Evolutionary conservation across 2,113 vertebrate genomes (phyloP).

Genomic region (Toxotes jaculatrix): DNA sequence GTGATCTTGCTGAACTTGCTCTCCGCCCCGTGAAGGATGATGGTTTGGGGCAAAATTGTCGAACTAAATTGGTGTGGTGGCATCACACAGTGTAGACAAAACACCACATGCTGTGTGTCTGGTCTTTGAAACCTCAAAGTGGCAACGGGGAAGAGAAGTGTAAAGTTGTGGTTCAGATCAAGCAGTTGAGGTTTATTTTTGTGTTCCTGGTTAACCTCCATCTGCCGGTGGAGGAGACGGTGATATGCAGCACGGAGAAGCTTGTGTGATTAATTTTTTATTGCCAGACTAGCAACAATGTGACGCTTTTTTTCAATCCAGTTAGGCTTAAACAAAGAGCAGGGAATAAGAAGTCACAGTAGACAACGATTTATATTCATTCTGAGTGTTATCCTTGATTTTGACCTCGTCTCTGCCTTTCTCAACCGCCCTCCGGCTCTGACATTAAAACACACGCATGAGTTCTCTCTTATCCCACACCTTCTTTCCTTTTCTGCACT

Average conservation of each 20-base stretch:
- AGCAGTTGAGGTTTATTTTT: constrained; percentile 39
- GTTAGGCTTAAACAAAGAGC: constrained; percentile 17
- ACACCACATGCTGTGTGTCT: constrained; percentile 42
- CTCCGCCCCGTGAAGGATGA: neutral
- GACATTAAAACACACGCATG: constrained; percentile 51
- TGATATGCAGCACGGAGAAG: constrained; percentile 30
- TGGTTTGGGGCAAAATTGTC: constrained; percentile 33
- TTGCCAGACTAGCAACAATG: constrained; percentile 23
- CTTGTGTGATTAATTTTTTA: constrained; percentile 64
- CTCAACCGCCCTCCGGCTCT: constrained; percentile 12
- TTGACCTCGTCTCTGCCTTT: constrained; percentile 46
- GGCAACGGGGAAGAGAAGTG: constrained; percentile 24
- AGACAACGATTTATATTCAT: constrained; percentile 48
- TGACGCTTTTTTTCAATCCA: neutral
- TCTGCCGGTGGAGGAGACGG: constrained; percentile 28
- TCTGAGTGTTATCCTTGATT: constrained; percentile 53
- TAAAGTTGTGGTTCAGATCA: constrained; percentile 59
- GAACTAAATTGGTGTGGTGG: constrained; percentile 39
- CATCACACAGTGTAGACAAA: constrained; percentile 38
- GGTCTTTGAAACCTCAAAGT: constrained; percentile 56
- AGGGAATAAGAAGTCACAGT: constrained; percentile 38
- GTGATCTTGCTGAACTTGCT: constrained; percentile 24
- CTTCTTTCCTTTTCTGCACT: constrained; percentile 25
- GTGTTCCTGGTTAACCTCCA: constrained; percentile 45
- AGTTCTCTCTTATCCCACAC: constrained; percentile 31